These are phyloP conservation scores for Hirtodrosophila histrioides DNA, from an alignment of 2,888 invertebrate genomes.

Conservation along the genomic window DNA sequence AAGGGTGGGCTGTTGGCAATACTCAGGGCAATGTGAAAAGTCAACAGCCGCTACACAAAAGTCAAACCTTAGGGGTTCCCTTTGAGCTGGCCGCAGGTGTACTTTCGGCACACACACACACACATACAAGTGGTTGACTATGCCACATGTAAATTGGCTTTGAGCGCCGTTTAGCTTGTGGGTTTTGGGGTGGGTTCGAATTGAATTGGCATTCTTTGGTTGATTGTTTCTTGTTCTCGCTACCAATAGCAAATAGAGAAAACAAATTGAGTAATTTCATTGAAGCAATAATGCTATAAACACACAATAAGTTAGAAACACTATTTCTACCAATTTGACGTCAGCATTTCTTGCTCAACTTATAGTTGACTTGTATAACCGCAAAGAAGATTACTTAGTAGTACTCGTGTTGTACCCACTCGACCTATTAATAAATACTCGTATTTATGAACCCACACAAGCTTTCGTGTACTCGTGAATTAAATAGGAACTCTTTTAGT, in stretches of 20 bases:
- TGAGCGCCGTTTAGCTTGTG: conserved; percentile 34
- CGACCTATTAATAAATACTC: conserved; percentile 10
- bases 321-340: not conserved
- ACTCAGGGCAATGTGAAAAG: conserved; percentile 59
- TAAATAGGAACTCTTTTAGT: not conserved
- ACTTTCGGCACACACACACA: conserved; percentile 14
- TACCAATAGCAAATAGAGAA: conserved; percentile 25
- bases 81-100: conserved; percentile 52
- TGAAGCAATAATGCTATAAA: conserved; percentile 51
- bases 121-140: conserved; percentile 43
- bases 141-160: conserved; percentile 72
- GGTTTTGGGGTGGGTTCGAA: conserved; percentile 1
- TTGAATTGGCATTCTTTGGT: conserved; percentile 27
- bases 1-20: conserved; percentile 40
- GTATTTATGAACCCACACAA: no score
- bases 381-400: conserved; percentile 14
- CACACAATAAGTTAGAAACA: conserved; percentile 28
- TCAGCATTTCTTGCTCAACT: no score
- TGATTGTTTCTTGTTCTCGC: conserved; percentile 25
- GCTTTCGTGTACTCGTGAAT: no score
- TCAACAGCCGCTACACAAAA: conserved; percentile 70
- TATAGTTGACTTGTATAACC: conserved; percentile 11
- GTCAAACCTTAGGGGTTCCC: conserved; percentile 39
- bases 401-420: conserved; percentile 11
- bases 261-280: conserved; percentile 43